These are phyloP conservation scores for Creontiades dilutus DNA, from an alignment of 2,888 invertebrate genomes.

Conservation along the genomic window DNA sequence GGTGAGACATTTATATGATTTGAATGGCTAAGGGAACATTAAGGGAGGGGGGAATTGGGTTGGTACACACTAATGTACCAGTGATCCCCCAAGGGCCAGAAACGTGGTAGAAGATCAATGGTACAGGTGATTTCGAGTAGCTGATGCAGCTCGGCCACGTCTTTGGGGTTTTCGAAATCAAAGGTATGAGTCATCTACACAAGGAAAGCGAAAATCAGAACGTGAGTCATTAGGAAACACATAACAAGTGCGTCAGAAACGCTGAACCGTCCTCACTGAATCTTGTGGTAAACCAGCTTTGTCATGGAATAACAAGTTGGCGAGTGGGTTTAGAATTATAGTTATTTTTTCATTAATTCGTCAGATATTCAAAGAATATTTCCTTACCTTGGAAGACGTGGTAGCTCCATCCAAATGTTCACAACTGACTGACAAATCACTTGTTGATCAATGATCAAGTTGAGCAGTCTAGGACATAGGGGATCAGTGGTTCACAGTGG, in stretches of 20 bases:
- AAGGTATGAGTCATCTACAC: conserved; percentile 37
- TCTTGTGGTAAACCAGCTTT: neutral
- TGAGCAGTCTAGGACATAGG: too few species aligned
- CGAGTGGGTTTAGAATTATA: conserved; percentile 34
- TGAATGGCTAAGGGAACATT: too few species aligned
- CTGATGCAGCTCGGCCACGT: conserved; percentile 23
- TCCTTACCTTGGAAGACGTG: conserved; percentile 7
- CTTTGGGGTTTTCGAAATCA: conserved; percentile 8
- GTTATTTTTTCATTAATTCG: conserved; percentile 30
- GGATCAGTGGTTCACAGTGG: too few species aligned
- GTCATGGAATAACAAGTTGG: conserved; percentile 39
- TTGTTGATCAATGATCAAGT: conserved; percentile 13
- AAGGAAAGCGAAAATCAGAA: conserved; percentile 12
- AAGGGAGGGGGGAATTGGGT: neutral
- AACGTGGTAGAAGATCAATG: conserved; percentile 29
- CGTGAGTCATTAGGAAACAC: neutral
- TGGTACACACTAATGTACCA: conserved; percentile 7
- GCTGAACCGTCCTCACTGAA: conserved; percentile 33
- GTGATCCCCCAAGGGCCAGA: conserved; percentile 25
- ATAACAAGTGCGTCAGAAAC: conserved; percentile 8
- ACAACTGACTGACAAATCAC: conserved; percentile 17
- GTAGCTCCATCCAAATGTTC: conserved; percentile 25
- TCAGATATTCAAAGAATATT: conserved; percentile 27
- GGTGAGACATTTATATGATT: too few species aligned
- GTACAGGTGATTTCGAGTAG: conserved; percentile 26